Conservation (phyloP, 2,113 vertebrate species). For the Meles meles region DNA sequence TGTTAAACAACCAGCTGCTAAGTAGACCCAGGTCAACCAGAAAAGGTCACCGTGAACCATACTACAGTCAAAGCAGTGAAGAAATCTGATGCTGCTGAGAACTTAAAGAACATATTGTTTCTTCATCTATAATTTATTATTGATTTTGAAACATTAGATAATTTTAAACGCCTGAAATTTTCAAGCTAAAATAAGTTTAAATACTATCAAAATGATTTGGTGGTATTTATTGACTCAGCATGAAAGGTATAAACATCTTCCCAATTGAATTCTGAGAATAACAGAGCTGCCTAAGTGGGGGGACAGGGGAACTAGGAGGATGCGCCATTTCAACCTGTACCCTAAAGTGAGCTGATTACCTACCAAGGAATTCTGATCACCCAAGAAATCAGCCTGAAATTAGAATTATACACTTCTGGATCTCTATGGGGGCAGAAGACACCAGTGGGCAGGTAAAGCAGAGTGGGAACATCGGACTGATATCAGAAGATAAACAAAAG, state of each 20-base stretch:
- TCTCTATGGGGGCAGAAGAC: too few relatives aligned
- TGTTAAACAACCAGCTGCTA: neutral
- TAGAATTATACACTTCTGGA: too few relatives aligned
- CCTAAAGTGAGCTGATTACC: too few relatives aligned
- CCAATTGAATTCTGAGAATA: neutral
- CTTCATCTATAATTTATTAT: neutral
- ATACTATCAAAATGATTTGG: neutral
- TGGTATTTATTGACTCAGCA: neutral
- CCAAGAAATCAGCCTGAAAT: too few relatives aligned
- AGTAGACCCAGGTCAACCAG: neutral
- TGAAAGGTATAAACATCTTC: neutral
- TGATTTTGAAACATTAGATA: neutral
- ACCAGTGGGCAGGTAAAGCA: too few relatives aligned
- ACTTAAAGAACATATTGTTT: neutral
- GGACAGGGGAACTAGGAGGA: too few relatives aligned
- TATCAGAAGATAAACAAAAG: too few relatives aligned
- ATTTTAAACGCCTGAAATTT: neutral
- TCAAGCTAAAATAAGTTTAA: neutral
- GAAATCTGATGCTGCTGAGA: neutral
- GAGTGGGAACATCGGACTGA: too few relatives aligned
- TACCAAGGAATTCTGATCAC: too few relatives aligned
- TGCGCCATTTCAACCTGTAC: too few relatives aligned
- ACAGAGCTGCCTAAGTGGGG: neutral
- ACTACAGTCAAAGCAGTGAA: neutral
- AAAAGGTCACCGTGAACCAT: neutral